Evolutionary conservation across 2,888 invertebrate species (phyloP).

Genomic region (Alloplasta piceator): DNA sequence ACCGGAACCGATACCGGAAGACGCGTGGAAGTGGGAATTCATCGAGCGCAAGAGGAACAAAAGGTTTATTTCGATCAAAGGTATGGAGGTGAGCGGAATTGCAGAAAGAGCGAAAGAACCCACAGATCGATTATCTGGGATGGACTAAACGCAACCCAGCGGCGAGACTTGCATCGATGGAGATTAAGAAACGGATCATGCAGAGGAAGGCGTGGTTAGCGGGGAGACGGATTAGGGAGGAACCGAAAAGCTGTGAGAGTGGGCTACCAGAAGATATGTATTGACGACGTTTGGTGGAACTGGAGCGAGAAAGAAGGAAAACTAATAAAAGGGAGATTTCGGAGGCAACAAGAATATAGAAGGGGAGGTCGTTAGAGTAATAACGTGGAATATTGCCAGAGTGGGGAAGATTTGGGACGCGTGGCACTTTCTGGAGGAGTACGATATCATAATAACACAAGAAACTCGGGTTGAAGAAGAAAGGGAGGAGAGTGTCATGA

Average conservation of each 20-base stretch:
- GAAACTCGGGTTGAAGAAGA: slow-evolving; percentile 32
- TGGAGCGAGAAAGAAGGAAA: slow-evolving; percentile 14
- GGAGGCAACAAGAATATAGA: neutral
- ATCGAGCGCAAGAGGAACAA: neutral
- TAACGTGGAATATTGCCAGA: slow-evolving; percentile 28
- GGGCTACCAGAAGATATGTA: slow-evolving; percentile 20
- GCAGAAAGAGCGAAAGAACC: too few species aligned
- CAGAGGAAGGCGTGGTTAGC: neutral
- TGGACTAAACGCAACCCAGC: neutral
- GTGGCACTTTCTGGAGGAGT: slow-evolving; percentile 6
- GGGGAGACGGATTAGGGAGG: neutral
- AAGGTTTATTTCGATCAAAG: neutral
- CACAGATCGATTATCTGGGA: too few species aligned
- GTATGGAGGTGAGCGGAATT: neutral
- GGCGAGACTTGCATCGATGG: slow-evolving; percentile 1
- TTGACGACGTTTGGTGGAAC: slow-evolving; percentile 11
- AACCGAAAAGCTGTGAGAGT: neutral
- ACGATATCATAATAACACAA: slow-evolving; percentile 18
- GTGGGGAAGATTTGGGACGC: neutral
- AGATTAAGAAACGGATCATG: slow-evolving; percentile 12
- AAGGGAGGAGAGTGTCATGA: neutral
- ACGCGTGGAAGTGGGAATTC: neutral
- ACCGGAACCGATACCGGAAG: neutral
- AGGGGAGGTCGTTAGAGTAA: neutral
- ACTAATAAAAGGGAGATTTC: neutral